These are phyloP conservation scores for Ammodytes dubius DNA, from an alignment of 2,113 vertebrate genomes.

Conservation along the genomic window DNA sequence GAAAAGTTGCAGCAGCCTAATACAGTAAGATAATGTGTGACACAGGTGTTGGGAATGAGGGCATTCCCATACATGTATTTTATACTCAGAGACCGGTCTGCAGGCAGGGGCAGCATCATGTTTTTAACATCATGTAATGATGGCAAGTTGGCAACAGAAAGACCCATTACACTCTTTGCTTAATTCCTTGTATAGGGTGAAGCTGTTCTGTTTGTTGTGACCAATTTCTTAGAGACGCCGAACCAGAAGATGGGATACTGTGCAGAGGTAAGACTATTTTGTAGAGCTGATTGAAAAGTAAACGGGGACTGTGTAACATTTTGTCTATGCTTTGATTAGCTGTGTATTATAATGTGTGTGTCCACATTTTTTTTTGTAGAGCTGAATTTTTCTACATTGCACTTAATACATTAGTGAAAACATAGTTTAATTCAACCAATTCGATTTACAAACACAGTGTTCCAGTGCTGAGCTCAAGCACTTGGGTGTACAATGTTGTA, in stretches of 20 bases:
- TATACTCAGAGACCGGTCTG: background rate
- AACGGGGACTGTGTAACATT: background rate
- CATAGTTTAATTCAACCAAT: too few species aligned
- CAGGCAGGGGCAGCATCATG: background rate
- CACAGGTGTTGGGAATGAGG: background rate
- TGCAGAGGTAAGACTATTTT: constrained; percentile 88
- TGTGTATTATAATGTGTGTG: background rate
- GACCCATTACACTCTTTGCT: constrained; percentile 20
- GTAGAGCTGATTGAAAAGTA: background rate
- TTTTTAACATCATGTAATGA: background rate
- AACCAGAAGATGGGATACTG: constrained; percentile 89
- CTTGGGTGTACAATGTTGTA: too few species aligned
- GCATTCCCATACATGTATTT: background rate
- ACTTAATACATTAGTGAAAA: too few species aligned
- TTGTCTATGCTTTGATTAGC: background rate
- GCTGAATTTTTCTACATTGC: background rate
- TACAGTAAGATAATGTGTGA: background rate
- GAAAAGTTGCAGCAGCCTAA: too few species aligned
- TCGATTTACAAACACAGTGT: too few species aligned
- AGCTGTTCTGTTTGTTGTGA: constrained; percentile 89
- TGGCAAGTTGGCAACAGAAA: constrained; percentile 11
- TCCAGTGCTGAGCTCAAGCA: background rate
- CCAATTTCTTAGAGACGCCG: constrained; percentile 92
- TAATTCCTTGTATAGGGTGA: constrained; percentile 86
- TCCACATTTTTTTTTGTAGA: background rate